phyloP scores from a whole-genome alignment of 2,888 invertebrate genomes.

The Leptogaster cylindrica region DNA sequence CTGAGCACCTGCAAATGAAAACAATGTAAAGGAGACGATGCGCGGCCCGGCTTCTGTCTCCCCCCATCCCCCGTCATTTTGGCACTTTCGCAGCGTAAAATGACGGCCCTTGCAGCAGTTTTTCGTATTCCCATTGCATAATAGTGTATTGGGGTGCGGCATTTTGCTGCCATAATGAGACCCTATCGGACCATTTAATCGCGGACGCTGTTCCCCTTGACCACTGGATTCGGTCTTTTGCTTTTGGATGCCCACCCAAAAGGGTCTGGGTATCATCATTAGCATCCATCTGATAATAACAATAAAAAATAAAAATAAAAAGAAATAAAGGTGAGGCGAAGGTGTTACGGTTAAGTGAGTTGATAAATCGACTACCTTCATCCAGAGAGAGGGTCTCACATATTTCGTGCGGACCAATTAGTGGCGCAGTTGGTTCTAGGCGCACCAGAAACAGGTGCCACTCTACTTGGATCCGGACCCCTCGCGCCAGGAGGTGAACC shows the following conservation, averaged over 20 bases:
- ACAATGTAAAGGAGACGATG: no score
- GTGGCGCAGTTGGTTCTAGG: conserved; percentile 7
- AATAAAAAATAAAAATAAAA: no score
- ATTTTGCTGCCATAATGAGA: conserved; percentile 24
- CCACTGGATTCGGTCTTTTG: neutral
- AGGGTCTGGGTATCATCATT: conserved; percentile 32
- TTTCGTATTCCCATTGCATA: neutral
- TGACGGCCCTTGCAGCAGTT: neutral
- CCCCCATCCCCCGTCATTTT: neutral
- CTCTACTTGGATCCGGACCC: neutral
- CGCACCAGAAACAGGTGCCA: conserved; percentile 12
- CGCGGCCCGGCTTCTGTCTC: neutral
- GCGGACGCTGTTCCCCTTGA: no score
- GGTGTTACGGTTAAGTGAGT: conserved; percentile 38
- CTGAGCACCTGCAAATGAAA: no score
- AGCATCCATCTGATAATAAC: conserved; percentile 26
- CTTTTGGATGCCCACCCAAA: conserved; percentile 15
- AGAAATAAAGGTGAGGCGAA: conserved; percentile 26
- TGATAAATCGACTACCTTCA: conserved; percentile 27
- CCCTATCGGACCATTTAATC: conserved; percentile 18
- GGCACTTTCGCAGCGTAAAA: conserved; percentile 3
- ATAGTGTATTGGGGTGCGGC: neutral
- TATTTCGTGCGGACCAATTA: conserved; percentile 11
- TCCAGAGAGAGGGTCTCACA: neutral
- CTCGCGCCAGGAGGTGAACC: neutral